These are phyloP conservation scores for Acinonyx jubatus DNA, from an alignment of 2,113 vertebrate species.

Conservation along the genomic window DNA sequence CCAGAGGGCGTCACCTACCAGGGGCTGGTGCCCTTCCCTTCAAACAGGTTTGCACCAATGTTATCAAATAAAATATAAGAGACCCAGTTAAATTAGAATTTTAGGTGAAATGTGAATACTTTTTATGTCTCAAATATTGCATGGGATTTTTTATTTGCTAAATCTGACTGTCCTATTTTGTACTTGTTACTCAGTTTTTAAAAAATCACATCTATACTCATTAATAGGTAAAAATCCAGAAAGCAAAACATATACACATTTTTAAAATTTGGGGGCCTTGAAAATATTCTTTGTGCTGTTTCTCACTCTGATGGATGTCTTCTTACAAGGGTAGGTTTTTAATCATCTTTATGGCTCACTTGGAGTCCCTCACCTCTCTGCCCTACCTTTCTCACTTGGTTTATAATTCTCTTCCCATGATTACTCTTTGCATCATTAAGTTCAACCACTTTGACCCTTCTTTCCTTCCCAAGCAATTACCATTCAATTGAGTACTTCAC, in stretches of 20 bases:
- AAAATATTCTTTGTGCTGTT: neutral
- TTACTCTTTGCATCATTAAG: constrained; percentile 67
- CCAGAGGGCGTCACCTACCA: neutral
- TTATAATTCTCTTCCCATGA: constrained; percentile 48
- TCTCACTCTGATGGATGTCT: neutral
- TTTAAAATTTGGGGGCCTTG: neutral
- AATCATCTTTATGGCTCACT: neutral
- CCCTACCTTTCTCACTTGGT: neutral
- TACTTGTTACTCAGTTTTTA: neutral
- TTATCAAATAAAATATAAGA: neutral
- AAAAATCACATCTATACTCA: neutral
- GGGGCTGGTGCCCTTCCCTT: neutral
- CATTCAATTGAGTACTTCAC: constrained; percentile 16
- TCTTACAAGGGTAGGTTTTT: neutral
- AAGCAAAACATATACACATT: neutral
- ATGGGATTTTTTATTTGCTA: neutral
- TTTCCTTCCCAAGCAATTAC: constrained; percentile 59
- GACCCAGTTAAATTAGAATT: neutral
- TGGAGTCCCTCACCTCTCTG: constrained; percentile 18
- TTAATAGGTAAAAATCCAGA: neutral
- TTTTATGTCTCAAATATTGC: neutral
- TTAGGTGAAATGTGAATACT: neutral
- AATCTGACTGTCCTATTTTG: constrained; percentile 22
- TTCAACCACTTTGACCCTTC: constrained; percentile 58
- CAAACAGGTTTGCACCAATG: neutral